Base-by-base conservation (phyloP, 2,888 invertebrate genomes). In the Plagodis dolabraria region DNA sequence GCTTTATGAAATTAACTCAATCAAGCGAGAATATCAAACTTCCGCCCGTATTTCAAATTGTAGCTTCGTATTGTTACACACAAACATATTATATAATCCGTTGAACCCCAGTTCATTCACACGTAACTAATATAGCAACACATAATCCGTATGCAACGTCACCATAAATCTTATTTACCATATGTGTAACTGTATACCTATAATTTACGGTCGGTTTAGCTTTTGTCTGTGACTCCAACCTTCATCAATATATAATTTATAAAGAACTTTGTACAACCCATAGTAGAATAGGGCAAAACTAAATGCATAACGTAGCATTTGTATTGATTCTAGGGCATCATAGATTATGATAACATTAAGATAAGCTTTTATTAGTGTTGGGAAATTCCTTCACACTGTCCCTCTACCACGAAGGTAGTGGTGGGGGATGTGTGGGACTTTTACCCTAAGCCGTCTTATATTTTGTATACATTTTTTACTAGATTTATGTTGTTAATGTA, bases 151-250 rank as follows among this genome's bases (percentile, higher is more conserved):
- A 73, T 59, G 59, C 53, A 59, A 50, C 59, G 59, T 54, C 54
- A 50, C 58, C 64, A 56, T 61, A 65, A 65, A 59, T 59, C 64
- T 61, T 69, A 66, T 67, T 60, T 57, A 50, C 56, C 49, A 53
- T 57, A 33, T 60, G 55, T 56, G 60, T 53, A 57, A 44, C 57
- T 60, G 53, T 64, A 69, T 61, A 66, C 67, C 75, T 76, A 76
- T 74, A 73, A 76, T 74, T 76, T 69, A 68, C 60, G 67, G 57
- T 7, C 35, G n/a, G 42, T 22, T 22, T 54, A 43, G 47, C 42
- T 50, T 22, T 53, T 50, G 49, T 47, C 43, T 67, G 46, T 36
- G 53, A 36, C 42, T 50, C 12, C 36, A 12, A 5, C 33, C 10
- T 43, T 0, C 43, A n/a, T 43, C 11, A 43, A 43, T 22, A 22